A percentile compares a stretch with the other conserved stretches of the same genome.
phyloP scores from a whole-genome alignment of 35 echinoderm and acorn worm genomes.

The Holothuria glaberrima region DNA sequence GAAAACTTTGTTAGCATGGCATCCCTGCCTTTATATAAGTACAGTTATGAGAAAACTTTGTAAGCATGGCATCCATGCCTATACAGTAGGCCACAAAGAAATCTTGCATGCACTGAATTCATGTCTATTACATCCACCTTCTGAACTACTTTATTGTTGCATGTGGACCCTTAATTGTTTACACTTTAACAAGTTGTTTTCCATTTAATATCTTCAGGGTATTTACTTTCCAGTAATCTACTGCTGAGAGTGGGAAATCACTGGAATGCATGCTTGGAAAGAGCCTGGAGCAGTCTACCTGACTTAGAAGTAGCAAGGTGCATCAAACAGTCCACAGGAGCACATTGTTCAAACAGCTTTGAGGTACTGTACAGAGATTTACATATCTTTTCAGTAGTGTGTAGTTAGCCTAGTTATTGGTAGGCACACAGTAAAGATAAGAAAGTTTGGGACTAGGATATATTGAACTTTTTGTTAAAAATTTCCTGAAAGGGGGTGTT shows the following conservation, averaged over 20 bases:
- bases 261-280: conserved; percentile 84
- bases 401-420: too few species aligned
- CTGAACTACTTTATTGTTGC: neutral
- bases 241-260: conserved; percentile 75
- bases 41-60: too few species aligned
- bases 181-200: neutral
- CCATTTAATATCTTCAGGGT: conserved; percentile 55
- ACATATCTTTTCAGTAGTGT: too few species aligned
- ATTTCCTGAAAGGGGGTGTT: too few species aligned
- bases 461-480: too few species aligned
- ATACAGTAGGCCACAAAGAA: too few species aligned
- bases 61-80: too few species aligned
- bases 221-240: conserved; percentile 87
- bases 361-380: conserved; percentile 71
- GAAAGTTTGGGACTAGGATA: too few species aligned
- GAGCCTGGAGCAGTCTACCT: conserved; percentile 80
- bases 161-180: neutral
- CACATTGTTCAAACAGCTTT: conserved; percentile 73
- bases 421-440: too few species aligned
- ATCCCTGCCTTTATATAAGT: too few species aligned
- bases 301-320: conserved; percentile 87
- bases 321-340: conserved; percentile 74
- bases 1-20: too few species aligned
- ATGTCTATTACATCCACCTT: neutral
- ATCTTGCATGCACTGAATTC: too few species aligned